Percentiles rank a stretch among this genome's conserved stretches.
These are phyloP conservation scores for Melolontha melolontha DNA, from an alignment of 2,888 invertebrate species.

Conservation along the genomic window DNA sequence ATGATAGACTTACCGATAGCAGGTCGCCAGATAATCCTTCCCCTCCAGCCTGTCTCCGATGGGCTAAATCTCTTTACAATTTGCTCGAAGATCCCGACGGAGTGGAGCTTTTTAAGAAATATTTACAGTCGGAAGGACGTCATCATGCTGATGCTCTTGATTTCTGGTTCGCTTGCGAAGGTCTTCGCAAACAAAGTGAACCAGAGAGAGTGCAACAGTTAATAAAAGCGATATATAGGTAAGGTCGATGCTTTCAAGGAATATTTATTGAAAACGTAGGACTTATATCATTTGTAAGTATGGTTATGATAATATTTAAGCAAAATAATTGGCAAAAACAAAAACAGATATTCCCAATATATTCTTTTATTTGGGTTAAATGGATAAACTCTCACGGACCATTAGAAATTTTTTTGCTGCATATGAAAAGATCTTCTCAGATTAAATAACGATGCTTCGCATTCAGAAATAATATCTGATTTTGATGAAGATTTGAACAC, in stretches of 20 bases:
- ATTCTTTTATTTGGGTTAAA: too few species aligned
- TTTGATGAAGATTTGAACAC: too few species aligned
- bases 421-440: too few species aligned
- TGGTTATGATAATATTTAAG: too few species aligned
- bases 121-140: slow-evolving; percentile 82
- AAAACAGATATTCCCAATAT: too few species aligned
- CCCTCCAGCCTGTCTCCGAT: slow-evolving; percentile 83
- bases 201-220: slow-evolving; percentile 79
- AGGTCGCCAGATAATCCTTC: slow-evolving; percentile 63
- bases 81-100: slow-evolving; percentile 92
- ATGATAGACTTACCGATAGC: slow-evolving; percentile 45
- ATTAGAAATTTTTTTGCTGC: too few species aligned
- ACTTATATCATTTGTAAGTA: too few species aligned
- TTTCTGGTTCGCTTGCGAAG: slow-evolving; percentile 96
- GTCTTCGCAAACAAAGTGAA: slow-evolving; percentile 82
- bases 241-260: slow-evolving; percentile 52
- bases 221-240: slow-evolving; percentile 88
- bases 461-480: too few species aligned
- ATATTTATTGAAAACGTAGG: too few species aligned
- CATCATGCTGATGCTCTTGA: slow-evolving; percentile 84
- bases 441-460: too few species aligned
- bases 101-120: slow-evolving; percentile 86
- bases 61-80: slow-evolving; percentile 88
- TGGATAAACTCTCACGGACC: too few species aligned
- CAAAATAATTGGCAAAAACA: too few species aligned